A percentile compares a stretch with the other conserved stretches of the same genome.
Conservation (phyloP, 2,888 invertebrate species). For the Perithous albicinctus region DNA sequence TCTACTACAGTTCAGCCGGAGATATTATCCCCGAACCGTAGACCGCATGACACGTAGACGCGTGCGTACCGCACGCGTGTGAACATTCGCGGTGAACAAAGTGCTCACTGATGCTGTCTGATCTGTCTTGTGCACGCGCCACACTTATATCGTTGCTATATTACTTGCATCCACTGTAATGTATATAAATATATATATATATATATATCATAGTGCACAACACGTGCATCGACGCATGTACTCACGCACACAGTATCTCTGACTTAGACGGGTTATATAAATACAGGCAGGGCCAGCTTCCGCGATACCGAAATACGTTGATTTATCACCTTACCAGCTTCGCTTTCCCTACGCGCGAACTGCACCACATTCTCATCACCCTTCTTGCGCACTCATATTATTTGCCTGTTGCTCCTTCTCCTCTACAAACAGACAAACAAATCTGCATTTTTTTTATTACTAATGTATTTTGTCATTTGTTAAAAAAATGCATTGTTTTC, state of each 20-base stretch:
- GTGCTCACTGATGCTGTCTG: constrained; percentile 46
- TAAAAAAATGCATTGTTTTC: too few species aligned
- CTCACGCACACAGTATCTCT: constrained; percentile 25
- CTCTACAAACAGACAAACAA: too few species aligned
- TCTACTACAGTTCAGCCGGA: constrained; percentile 6
- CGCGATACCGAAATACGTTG: constrained; percentile 83
- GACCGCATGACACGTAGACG: neutral
- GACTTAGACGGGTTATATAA: constrained; percentile 75
- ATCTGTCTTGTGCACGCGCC: constrained; percentile 42
- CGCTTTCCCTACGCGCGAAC: constrained; percentile 30
- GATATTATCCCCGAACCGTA: constrained; percentile 16
- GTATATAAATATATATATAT: neutral
- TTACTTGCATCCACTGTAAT: neutral
- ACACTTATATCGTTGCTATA: neutral
- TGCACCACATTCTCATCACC: constrained; percentile 22
- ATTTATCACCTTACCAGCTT: constrained; percentile 76
- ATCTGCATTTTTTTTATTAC: too few species aligned
- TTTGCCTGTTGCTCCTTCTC: neutral
- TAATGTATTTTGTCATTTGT: too few species aligned
- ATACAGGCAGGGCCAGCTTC: constrained; percentile 78
- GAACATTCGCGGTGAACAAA: constrained; percentile 56
- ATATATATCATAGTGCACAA: constrained; percentile 4
- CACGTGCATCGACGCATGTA: constrained; percentile 23
- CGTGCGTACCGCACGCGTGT: constrained; percentile 26
- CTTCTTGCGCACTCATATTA: constrained; percentile 27